Evolutionary conservation across 2,113 vertebrate species (phyloP), one percentile per base, ranked within the genome.

Genomic region (Lasiurus cinereus): DNA sequence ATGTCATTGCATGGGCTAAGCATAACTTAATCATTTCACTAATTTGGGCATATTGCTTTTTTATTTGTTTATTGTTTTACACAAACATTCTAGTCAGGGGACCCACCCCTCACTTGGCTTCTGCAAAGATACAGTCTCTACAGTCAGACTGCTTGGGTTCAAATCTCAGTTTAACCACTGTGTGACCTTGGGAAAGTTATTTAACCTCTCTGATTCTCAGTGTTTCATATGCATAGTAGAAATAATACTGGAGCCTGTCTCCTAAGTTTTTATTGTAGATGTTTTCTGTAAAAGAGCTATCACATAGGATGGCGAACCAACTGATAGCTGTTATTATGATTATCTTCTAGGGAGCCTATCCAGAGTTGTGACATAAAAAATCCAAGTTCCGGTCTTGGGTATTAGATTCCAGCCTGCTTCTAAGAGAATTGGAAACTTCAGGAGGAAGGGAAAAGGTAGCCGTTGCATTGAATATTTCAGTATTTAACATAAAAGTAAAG

Each of bases 161-260:
- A 85, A 73, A 76, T 88, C 24, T 94, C 62, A 79, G 29, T 83
- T 84, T 36, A 74, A 77, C 1, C 3, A 33, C 64, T 83, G 62
- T 54, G 74, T 91, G 76, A 73, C 6, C 24, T 39, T 91, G 36
- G 46, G 19, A 72, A 88, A 94, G 29, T 84, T 74, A 79, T 9
- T 62, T 73, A 93, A 76, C 31, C 22, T 93, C 67, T 79, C 43
- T 91, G 39, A 94, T 70, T 80, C 50, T 88, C 59, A 48, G 24
- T 80, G 70, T 74, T 79, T 95, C 39, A 79, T 67, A 15, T 88
- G 54, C 79, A 54, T 46, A 84, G 21, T 79, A 39, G 18, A 8
- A 15, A 74, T 87, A 48, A 90, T 36, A 43, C 79, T 2, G 6
- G 6, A 39, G 5, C 3, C 8, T 54, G 4, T n/a, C 29, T 94